These are phyloP conservation scores for Terrapene triunguis DNA, from an alignment of 2,113 vertebrate genomes.

Conservation along the genomic window DNA sequence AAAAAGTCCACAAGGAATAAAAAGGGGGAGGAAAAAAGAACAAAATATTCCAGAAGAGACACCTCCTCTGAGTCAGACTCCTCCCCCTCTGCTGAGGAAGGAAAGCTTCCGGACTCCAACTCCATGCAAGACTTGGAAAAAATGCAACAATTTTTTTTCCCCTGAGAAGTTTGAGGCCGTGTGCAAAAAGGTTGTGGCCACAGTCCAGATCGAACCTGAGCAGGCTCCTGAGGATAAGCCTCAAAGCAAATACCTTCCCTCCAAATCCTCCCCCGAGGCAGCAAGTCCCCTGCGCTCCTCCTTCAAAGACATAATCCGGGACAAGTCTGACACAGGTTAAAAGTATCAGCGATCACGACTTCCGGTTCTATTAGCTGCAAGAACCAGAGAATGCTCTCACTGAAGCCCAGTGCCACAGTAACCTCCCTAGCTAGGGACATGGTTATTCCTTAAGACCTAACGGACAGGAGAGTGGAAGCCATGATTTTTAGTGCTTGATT, in stretches of 20 bases:
- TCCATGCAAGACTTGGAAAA: not conserved
- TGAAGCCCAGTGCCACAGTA: no score
- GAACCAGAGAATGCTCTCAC: not conserved
- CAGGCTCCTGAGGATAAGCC: not conserved
- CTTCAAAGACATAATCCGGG: not conserved
- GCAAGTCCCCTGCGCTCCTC: no score
- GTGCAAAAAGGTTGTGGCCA: not conserved
- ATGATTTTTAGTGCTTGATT: no score
- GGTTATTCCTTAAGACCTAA: not conserved
- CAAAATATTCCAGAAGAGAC: no score
- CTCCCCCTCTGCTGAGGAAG: no score
- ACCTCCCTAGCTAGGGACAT: not conserved
- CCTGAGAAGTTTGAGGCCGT: not conserved
- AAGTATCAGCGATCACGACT: no score
- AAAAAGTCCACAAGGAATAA: no score
- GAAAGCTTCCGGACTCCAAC: no score
- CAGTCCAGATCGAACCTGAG: not conserved
- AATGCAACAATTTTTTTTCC: not conserved
- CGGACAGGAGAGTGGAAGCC: not conserved
- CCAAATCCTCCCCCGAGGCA: not conserved
- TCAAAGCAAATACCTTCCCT: not conserved
- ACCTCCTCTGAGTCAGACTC: no score
- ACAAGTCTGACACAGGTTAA: not conserved
- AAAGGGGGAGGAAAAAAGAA: no score
- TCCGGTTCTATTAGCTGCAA: not conserved